Percentiles rank a stretch among this genome's conserved stretches.
phyloP scores from a whole-genome alignment of 2,888 invertebrate species.

The Suillia variegata region DNA sequence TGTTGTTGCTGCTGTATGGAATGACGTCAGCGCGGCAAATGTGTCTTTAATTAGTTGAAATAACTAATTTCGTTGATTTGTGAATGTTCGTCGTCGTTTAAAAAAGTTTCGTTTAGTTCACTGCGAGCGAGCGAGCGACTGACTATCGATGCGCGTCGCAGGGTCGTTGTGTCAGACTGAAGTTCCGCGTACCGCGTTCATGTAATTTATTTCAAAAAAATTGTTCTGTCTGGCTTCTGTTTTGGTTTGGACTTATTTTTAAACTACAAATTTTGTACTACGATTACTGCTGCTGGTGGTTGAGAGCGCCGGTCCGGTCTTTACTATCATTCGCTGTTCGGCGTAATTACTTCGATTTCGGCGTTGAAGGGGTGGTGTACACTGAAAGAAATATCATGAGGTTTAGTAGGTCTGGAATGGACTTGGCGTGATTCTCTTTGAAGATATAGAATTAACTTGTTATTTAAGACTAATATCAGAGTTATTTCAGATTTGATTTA shows the following conservation, averaged over 20 bases:
- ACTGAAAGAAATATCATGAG: too few relatives aligned
- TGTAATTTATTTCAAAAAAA: constrained; percentile 24
- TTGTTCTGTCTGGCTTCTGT: background rate
- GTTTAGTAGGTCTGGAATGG: too few relatives aligned
- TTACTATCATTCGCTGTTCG: too few relatives aligned
- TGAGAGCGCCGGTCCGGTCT: background rate
- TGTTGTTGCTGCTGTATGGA: background rate
- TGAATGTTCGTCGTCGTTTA: background rate
- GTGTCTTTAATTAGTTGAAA: constrained; percentile 46
- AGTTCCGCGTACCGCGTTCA: constrained; percentile 1
- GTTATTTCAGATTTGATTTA: too few relatives aligned
- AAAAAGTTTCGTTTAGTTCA: constrained; percentile 1
- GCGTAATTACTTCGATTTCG: too few relatives aligned
- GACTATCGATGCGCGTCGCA: constrained; percentile 20
- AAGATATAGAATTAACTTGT: too few relatives aligned
- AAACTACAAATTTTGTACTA: background rate
- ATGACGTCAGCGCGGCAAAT: constrained; percentile 7
- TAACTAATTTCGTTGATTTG: background rate
- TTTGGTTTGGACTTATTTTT: too few relatives aligned
- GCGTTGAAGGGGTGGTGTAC: too few relatives aligned
- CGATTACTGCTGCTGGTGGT: background rate
- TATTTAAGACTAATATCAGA: too few relatives aligned
- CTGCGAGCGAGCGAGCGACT: background rate
- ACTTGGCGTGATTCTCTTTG: too few relatives aligned
- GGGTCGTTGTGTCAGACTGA: constrained; percentile 28